A percentile compares a stretch with the other conserved stretches of the same genome.
phyloP scores from a whole-genome alignment of 1,140 invertebrate genomes.

The Drosophila setifemur region DNA sequence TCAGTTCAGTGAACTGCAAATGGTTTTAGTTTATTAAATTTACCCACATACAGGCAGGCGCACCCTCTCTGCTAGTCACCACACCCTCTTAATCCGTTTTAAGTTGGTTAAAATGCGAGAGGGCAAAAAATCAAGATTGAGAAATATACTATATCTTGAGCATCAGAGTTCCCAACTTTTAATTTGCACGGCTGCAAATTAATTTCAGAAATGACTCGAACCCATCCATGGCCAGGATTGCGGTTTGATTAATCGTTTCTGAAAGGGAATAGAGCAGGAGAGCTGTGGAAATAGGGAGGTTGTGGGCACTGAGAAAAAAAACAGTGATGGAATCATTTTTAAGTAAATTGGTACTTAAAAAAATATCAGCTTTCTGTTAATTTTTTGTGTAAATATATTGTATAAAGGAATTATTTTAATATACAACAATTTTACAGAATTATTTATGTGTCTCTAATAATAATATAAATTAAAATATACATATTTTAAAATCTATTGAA shows the following conservation, averaged over 20 bases:
- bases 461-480: not conserved
- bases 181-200: slow-evolving; percentile 66
- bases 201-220: slow-evolving; percentile 45
- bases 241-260: slow-evolving; percentile 72
- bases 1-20: slow-evolving; percentile 82
- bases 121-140: slow-evolving; percentile 67
- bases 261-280: slow-evolving; percentile 10
- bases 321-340: too few relatives aligned
- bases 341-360: too few relatives aligned
- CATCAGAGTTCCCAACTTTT: slow-evolving; percentile 53
- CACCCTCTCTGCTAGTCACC: not conserved
- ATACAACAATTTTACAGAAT: too few relatives aligned
- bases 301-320: slow-evolving; percentile 2
- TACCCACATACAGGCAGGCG: slow-evolving; percentile 15
- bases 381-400: too few relatives aligned
- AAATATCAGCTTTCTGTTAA: too few relatives aligned
- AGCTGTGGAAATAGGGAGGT: not conserved
- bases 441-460: too few relatives aligned
- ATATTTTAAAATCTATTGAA: not conserved
- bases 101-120: slow-evolving; percentile 73
- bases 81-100: slow-evolving; percentile 50
- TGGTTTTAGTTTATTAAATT: slow-evolving; percentile 82
- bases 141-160: slow-evolving; percentile 24
- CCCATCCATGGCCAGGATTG: slow-evolving; percentile 49
- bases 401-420: too few relatives aligned